Percentiles rank a stretch among this genome's conserved stretches.
Conservation (phyloP, 2,888 invertebrate species). For the Aporophyla nigra region DNA sequence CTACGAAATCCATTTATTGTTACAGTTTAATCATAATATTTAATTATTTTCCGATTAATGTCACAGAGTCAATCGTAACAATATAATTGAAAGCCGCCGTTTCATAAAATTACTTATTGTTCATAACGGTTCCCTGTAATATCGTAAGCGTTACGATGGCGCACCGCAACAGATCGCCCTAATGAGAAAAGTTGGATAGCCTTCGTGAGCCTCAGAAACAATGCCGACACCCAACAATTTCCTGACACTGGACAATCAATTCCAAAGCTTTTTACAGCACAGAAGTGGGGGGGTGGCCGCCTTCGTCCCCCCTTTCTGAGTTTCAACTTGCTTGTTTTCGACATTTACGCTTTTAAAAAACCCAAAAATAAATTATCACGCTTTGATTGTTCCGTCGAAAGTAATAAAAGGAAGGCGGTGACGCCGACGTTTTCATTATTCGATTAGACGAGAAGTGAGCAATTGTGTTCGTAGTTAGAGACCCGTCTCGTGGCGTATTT, state of each 20-base stretch:
- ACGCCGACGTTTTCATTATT: constrained; percentile 58
- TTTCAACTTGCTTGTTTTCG: constrained; percentile 80
- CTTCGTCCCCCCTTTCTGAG: constrained; percentile 61
- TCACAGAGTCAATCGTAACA: constrained; percentile 54
- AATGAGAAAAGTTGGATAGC: constrained; percentile 89
- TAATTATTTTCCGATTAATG: constrained; percentile 55
- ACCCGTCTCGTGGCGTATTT: constrained; percentile 22
- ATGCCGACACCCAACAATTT: constrained; percentile 86
- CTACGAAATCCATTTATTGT: constrained; percentile 41
- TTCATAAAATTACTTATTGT: constrained; percentile 72
- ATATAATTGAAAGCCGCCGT: constrained; percentile 65
- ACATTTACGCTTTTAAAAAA: constrained; percentile 76
- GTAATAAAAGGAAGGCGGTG: constrained; percentile 60
- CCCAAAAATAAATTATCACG: constrained; percentile 75
- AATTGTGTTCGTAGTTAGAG: constrained; percentile 20
- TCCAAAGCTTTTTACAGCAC: constrained; percentile 85
- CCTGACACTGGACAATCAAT: constrained; percentile 87
- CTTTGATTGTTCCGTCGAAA: constrained; percentile 67
- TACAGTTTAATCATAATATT: constrained; percentile 39
- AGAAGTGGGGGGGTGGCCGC: constrained; percentile 48
- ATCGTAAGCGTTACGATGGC: constrained; percentile 80
- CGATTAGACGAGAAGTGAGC: constrained; percentile 54
- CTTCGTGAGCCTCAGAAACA: constrained; percentile 84
- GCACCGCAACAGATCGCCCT: constrained; percentile 84
- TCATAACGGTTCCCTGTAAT: constrained; percentile 74